A percentile compares a stretch with the other conserved stretches of the same genome.
Evolutionary conservation across 1,140 invertebrate genomes (phyloP).

Genomic region (Cephus cinctus): DNA sequence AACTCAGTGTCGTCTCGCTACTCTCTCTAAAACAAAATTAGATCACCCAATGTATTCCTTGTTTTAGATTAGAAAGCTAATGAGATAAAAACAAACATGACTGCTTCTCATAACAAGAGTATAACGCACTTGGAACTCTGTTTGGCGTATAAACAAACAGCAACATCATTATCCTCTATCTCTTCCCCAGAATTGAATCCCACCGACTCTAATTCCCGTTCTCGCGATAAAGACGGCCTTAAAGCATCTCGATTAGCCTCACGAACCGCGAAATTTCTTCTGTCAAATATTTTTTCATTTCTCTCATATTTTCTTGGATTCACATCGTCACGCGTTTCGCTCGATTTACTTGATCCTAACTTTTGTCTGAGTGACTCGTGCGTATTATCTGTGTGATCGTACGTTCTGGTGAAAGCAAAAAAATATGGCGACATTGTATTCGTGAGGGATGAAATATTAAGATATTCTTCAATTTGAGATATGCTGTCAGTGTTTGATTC

Average conservation of each 20-base stretch:
- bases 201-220: neutral
- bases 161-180: neutral
- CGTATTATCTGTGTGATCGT: neutral
- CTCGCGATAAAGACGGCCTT: neutral
- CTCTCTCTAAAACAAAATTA: constrained; percentile 28
- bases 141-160: neutral
- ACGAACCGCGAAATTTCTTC: no score
- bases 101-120: neutral
- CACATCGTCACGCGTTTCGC: neutral
- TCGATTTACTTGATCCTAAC: neutral
- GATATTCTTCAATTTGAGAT: neutral
- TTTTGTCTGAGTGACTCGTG: neutral
- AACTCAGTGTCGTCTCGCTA: constrained; percentile 22
- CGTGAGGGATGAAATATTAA: neutral
- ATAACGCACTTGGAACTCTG: constrained; percentile 27
- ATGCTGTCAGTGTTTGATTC: neutral
- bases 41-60: neutral
- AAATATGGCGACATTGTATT: neutral
- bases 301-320: neutral
- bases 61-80: neutral
- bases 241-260: neutral
- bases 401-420: neutral
- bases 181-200: neutral
- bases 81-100: neutral
- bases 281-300: no score